phyloP scores from a whole-genome alignment of 1,140 invertebrate genomes.

The Eumeta japonica region DNA sequence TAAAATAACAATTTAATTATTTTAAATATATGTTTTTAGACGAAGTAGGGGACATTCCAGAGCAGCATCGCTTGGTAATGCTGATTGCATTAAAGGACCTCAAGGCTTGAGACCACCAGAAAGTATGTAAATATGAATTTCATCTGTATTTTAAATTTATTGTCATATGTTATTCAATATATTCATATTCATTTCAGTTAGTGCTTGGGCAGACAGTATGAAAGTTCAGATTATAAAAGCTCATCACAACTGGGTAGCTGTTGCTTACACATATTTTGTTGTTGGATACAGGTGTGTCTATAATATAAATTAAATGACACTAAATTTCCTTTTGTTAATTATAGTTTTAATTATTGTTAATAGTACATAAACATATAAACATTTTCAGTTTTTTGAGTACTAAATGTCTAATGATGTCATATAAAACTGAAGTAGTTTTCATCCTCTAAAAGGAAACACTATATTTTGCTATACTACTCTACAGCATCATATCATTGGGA shows the following conservation, averaged over 20 bases:
- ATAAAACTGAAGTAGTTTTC: no score
- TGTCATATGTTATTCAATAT: conserved; percentile 4
- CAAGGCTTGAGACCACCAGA: conserved; percentile 28
- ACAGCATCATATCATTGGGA: no score
- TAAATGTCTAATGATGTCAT: no score
- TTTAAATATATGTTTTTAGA: conserved; percentile 19
- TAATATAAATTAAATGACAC: no score
- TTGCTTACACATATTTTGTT: conserved; percentile 94
- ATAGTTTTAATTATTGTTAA: no score
- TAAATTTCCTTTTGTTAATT: no score
- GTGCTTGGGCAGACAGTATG: conserved; percentile 76
- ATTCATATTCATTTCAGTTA: conserved; percentile 30
- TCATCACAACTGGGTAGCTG: conserved; percentile 97
- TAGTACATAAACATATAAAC: no score
- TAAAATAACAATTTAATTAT: background rate
- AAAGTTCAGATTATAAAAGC: conserved; percentile 93
- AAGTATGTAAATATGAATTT: conserved; percentile 17
- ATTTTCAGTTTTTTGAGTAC: no score
- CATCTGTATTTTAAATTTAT: background rate
- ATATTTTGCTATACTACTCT: no score
- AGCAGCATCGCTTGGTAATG: conserved; percentile 77
- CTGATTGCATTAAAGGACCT: conserved; percentile 62
- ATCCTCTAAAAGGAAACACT: no score
- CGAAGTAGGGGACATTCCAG: conserved; percentile 70
- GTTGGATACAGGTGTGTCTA: conserved; percentile 82